A percentile compares a stretch with the other conserved stretches of the same genome.
phyloP scores from a whole-genome alignment of 1,140 invertebrate genomes.

The Neelides sp. region DNA sequence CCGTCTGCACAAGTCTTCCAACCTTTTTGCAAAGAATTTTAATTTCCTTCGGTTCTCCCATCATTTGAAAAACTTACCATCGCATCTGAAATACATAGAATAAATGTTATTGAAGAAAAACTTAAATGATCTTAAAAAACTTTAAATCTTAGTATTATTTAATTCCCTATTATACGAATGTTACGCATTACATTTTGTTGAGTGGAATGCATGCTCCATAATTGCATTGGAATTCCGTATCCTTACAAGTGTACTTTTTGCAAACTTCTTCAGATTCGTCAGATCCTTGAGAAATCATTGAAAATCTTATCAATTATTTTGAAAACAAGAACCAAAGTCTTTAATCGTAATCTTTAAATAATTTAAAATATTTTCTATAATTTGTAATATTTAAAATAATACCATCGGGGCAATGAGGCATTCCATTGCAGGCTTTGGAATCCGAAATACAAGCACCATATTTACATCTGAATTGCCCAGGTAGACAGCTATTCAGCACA shows the following conservation, averaged over 20 bases:
- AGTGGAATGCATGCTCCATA: constrained; percentile 25
- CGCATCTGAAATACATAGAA: constrained; percentile 10
- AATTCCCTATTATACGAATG: not conserved
- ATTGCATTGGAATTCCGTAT: constrained; percentile 20
- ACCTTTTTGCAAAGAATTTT: too few species aligned
- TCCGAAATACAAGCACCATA: constrained; percentile 10
- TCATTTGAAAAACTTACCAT: too few species aligned
- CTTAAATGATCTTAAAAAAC: too few species aligned
- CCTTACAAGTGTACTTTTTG: constrained; percentile 11
- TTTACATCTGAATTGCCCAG: constrained; percentile 9
- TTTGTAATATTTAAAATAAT: too few species aligned
- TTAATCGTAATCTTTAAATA: too few species aligned
- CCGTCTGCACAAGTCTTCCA: constrained; percentile 18
- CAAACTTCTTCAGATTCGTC: constrained; percentile 27
- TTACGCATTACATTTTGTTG: constrained; percentile 12
- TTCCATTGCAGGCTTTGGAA: not conserved
- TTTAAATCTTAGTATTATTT: not conserved
- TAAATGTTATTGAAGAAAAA: constrained; percentile 4
- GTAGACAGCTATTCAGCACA: constrained; percentile 1
- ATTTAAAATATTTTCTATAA: too few species aligned
- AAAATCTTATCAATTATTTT: too few species aligned
- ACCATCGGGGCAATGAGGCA: too few species aligned
- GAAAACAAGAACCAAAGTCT: too few species aligned
- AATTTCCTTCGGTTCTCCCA: too few species aligned
- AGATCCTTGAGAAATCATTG: constrained; percentile 15